Evolutionary conservation across 2,888 invertebrate species (phyloP), one percentile per base, ranked within the genome.

Genomic region (Ichneumoninae sp.): DNA sequence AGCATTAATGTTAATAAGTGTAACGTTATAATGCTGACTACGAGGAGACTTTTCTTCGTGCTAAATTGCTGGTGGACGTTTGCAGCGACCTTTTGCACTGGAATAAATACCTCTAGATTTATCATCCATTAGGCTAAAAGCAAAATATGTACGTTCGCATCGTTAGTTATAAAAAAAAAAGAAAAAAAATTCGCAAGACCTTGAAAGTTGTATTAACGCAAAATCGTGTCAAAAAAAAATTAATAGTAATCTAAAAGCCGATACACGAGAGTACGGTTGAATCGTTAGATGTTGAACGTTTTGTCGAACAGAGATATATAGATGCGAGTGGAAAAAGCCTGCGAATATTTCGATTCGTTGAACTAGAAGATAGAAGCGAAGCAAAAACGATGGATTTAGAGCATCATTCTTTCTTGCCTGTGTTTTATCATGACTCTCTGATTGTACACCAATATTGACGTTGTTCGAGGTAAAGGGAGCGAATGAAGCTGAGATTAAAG

Each of bases 231-330:
- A 83, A 82, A 85, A 82, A 83, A 30, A 66, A 78, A 81, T 50
- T 78, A 77, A 83, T 75, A 73, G n/a, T 65, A 70, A 65, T 70
- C 50, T 60, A 63, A 77, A 74, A 47, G 65, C 65, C 57, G 68
- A 57, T 47, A 74, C 60, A 66, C 69, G 71, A 70, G 78, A 30
- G 47, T 71, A 70, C 74, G 78, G 60, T 83, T 83, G 83, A 86
- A 87, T 86, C 81, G 85, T 88, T 88, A 86, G 81, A 87, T 88
- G 88, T 89, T 89, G 86, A 89, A 85, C 80, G 88, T 89, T 88
- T 83, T 80, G 86, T 86, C 85, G 83, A 87, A 85, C 57, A 75
- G 82, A 85, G 83, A 85, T 33, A 85, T 26, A 63, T 44, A 60
- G 54, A 10, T 22, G 2, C 40, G 44, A 86, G 84, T 84, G 87